These are phyloP conservation scores for Vireo griseus DNA, from an alignment of 2,797 vertebrate genomes.

Conservation along the genomic window DNA sequence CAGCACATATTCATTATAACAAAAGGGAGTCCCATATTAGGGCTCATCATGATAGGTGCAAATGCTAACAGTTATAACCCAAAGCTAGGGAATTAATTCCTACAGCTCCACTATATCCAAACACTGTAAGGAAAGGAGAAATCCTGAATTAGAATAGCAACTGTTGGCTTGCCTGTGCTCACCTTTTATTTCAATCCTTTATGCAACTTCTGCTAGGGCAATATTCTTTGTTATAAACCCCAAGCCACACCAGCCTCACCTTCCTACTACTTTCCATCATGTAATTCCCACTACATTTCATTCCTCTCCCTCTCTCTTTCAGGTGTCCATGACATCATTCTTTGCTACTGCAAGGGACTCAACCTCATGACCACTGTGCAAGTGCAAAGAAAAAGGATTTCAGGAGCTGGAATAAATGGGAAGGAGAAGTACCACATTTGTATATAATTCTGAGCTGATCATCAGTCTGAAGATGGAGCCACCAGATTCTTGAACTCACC, in stretches of 20 bases:
- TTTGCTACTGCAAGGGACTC: background rate
- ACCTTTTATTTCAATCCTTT: background rate
- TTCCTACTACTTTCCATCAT: background rate
- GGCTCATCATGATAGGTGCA: background rate
- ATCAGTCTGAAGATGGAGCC: background rate
- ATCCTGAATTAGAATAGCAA: background rate
- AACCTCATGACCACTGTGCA: background rate
- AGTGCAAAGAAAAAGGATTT: background rate
- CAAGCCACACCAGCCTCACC: background rate
- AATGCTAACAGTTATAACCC: background rate
- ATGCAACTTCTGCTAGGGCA: background rate
- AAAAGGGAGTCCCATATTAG: background rate
- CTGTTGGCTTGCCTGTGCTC: background rate
- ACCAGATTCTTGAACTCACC: background rate
- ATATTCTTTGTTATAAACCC: background rate
- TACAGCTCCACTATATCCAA: background rate
- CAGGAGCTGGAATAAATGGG: constrained; percentile 8
- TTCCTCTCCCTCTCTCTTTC: background rate
- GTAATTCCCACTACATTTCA: background rate
- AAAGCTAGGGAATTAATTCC: background rate
- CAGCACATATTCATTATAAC: background rate
- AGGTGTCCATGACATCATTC: constrained; percentile 5
- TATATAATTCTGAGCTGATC: background rate
- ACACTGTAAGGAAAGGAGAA: background rate
- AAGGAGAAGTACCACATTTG: background rate